Evolutionary conservation across 2,797 vertebrate species (phyloP), one percentile per base, ranked within the genome.

Genomic region (Bovichtus variegatus): DNA sequence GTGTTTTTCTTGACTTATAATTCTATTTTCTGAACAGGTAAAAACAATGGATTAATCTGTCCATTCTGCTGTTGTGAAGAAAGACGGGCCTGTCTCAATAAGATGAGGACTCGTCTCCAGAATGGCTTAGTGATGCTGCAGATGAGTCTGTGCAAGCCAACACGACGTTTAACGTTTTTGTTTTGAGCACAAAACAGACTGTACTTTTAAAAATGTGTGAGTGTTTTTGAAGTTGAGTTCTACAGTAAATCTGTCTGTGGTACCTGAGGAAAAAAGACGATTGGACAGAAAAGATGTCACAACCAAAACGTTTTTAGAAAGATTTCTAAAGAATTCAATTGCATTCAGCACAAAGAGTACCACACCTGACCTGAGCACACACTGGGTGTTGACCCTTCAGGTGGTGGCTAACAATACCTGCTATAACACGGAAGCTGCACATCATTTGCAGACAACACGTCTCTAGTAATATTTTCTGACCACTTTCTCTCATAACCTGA

Each of bases 181-280:
- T n/a, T 61, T 34, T 18, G 8, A 54, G 19, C 13, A 19, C 16
- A 36, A 57, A 70, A 23, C n/a, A 47, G 19, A 27, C 41, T 29
- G 9, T 21, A 51, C 49, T 27, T 31, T 36, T 27, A 59, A 54
- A 71, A 67, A 51, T 15, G 23, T 27, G 54, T 40, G 21, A 54
- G 50, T 41, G 40, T 53, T 5, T 55, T 19, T 74, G 75, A 85
- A 63, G 84, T 77, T 61, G 74, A 65, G 43, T 80, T 88, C 62
- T 86, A 85, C 87, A 90, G 87, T 90, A 87, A 88, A 82, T 84
- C 43, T 74, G 72, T 80, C 66, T 36, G 63, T 65, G 71, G 71
- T 90, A 89, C 91, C 91, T 91, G 91, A 93, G 91, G 83, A 87
- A 69, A 76, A n/a, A 75, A 68, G 55, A 79, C 5, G 13, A 73